phyloP scores from a whole-genome alignment of 30 jellyfish, hydroid and myxozoan genomes.

The Pseudorhiza aurosa region DNA sequence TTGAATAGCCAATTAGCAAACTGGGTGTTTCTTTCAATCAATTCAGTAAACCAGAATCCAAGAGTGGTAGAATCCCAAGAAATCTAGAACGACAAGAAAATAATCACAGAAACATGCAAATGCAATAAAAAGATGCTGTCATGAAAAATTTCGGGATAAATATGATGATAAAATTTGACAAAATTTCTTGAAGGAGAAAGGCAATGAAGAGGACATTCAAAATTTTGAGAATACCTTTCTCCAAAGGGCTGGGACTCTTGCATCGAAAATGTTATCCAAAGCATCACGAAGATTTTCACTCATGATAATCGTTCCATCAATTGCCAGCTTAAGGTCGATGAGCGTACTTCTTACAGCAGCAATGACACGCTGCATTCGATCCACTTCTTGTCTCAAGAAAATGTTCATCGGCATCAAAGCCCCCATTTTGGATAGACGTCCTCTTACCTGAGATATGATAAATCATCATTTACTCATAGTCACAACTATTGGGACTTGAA shows the following conservation, averaged over 20 bases:
- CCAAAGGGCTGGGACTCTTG: conserved; percentile 85
- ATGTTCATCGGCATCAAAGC: conserved; percentile 80
- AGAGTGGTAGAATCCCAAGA: conserved; percentile 90
- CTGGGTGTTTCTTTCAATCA: conserved; percentile 81
- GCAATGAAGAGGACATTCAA: not conserved
- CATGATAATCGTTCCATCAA: conserved; percentile 91
- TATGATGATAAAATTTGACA: too few species aligned
- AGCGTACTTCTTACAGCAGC: conserved; percentile 76
- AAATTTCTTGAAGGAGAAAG: not conserved
- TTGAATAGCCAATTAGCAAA: conserved; percentile 76
- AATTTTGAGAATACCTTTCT: conserved; percentile 48
- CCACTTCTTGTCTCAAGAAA: conserved; percentile 86
- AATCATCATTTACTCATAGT: too few species aligned
- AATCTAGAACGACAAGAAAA: conserved; percentile 31
- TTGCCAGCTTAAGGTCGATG: conserved; percentile 73
- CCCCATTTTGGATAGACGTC: conserved; percentile 84
- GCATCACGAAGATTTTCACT: conserved; percentile 85
- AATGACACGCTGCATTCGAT: conserved; percentile 82
- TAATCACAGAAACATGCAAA: not conserved
- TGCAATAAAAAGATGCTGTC: not conserved
- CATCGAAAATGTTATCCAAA: conserved; percentile 84
- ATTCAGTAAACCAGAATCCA: conserved; percentile 92
- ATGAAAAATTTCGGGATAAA: too few species aligned
- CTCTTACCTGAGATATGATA: conserved; percentile 73
- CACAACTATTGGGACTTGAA: too few species aligned